These are phyloP conservation scores for Holotrichia oblita DNA, from an alignment of 1,140 invertebrate genomes.

Conservation along the genomic window DNA sequence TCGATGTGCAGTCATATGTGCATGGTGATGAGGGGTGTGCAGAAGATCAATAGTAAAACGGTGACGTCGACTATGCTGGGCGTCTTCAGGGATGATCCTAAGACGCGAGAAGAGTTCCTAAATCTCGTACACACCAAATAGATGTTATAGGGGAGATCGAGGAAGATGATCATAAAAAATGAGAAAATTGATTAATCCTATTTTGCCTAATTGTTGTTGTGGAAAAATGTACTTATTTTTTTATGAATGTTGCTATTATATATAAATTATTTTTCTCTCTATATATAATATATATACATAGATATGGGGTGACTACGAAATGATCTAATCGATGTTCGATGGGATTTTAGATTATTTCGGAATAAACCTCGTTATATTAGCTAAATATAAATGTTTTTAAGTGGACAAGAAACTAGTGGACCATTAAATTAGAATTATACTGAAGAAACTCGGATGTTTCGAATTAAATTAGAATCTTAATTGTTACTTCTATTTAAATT, in stretches of 20 bases:
- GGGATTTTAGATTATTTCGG: too few species aligned
- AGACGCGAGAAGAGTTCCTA: conserved; percentile 98
- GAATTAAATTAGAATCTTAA: not conserved
- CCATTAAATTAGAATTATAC: not conserved
- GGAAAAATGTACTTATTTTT: conserved; percentile 8
- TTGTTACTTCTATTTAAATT: not conserved
- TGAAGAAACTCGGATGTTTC: too few species aligned
- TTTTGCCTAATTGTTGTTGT: not conserved
- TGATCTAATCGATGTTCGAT: too few species aligned
- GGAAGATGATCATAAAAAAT: not conserved
- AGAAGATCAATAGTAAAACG: conserved; percentile 99
- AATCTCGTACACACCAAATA: conserved; percentile 85
- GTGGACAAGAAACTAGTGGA: not conserved
- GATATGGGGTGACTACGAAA: not conserved
- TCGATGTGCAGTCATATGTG: conserved; percentile 93
- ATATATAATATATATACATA: too few species aligned
- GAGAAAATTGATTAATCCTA: not conserved
- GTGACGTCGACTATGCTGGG: conserved; percentile 99
- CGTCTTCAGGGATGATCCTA: conserved; percentile 98
- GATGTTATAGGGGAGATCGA: conserved; percentile 52
- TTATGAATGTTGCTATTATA: not conserved
- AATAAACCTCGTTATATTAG: too few species aligned
- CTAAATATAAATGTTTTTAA: not conserved
- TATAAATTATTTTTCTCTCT: too few species aligned
- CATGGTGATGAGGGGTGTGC: conserved; percentile 99